Percentiles rank a stretch among this genome's conserved stretches.
Conservation (phyloP, 2,888 invertebrate genomes). For the Hololepta plana region DNA sequence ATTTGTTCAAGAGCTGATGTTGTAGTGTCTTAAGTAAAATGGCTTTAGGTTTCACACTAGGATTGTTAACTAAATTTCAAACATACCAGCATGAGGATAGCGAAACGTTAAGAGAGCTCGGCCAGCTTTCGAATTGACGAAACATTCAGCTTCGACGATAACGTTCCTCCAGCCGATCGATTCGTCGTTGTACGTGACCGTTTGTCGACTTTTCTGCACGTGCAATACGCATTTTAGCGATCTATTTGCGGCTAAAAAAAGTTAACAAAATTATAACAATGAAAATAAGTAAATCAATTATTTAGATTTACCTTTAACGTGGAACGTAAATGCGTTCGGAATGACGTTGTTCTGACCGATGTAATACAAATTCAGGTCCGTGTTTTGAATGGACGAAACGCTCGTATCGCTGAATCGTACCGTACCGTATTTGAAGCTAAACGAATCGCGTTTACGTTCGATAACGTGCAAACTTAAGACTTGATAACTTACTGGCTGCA, state of each 20-base stretch:
- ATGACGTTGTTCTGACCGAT: constrained; percentile 28
- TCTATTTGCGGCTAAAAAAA: constrained; percentile 8
- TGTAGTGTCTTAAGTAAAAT: too few species aligned
- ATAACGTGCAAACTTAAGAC: constrained; percentile 6
- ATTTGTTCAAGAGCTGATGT: too few species aligned
- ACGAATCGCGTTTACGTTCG: too few species aligned
- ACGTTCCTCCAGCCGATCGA: constrained; percentile 14
- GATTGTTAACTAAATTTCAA: too few species aligned
- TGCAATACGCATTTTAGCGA: constrained; percentile 15
- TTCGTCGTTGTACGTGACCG: constrained; percentile 8
- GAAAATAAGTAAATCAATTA: constrained; percentile 2
- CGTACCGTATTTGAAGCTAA: constrained; percentile 35
- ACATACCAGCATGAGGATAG: constrained; percentile 17
- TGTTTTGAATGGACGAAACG: constrained; percentile 26
- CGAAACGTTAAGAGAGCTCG: constrained; percentile 24
- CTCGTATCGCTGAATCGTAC: constrained; percentile 29
- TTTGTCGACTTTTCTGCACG: constrained; percentile 10
- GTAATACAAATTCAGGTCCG: constrained; percentile 30
- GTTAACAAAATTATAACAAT: constrained; percentile 1
- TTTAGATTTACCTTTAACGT: constrained; percentile 29
- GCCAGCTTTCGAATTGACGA: constrained; percentile 23
- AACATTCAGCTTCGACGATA: constrained; percentile 16
- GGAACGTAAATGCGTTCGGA: constrained; percentile 30
- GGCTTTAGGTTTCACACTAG: too few species aligned
- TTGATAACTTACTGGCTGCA: constrained; percentile 35